Evolutionary conservation across 2,888 invertebrate species (phyloP).

Genomic region (Phyllotreta striolata): DNA sequence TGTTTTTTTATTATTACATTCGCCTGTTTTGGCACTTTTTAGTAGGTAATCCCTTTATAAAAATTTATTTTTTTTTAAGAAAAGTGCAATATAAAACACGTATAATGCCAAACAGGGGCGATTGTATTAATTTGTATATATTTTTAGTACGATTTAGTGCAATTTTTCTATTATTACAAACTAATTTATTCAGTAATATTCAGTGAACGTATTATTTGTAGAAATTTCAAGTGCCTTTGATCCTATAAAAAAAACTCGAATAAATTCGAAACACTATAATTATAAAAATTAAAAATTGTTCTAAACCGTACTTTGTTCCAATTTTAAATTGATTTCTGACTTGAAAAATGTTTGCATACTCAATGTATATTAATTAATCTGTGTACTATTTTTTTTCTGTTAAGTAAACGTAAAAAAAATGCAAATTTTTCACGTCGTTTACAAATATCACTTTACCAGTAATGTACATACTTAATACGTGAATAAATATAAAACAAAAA

Average conservation of each 20-base stretch:
- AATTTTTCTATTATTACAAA: neutral
- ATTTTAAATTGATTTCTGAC: conserved; percentile 6
- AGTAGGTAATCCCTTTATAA: conserved; percentile 1
- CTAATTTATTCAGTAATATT: conserved; percentile 1
- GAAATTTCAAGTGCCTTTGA: neutral
- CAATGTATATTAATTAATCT: too few relatives aligned
- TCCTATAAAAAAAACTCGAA: neutral
- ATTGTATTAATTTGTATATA: neutral
- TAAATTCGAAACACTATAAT: neutral
- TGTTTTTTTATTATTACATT: conserved; percentile 19
- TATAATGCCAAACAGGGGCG: conserved; percentile 7
- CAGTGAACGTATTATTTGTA: neutral
- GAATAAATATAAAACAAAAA: conserved; percentile 38
- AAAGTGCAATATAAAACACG: conserved; percentile 7
- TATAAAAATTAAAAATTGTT: conserved; percentile 7
- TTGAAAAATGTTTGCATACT: conserved; percentile 11
- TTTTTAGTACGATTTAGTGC: conserved; percentile 8
- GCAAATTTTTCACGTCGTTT: conserved; percentile 30
- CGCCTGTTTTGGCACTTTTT: conserved; percentile 8
- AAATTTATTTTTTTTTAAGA: neutral
- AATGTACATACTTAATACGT: conserved; percentile 48
- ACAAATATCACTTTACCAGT: conserved; percentile 39
- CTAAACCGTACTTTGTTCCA: neutral
- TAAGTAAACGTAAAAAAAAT: conserved; percentile 23
- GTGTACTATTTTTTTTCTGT: conserved; percentile 2